Percentiles rank a stretch among this genome's conserved stretches.
Conservation (phyloP, 2,113 vertebrate species). For the Peromyscus leucopus region DNA sequence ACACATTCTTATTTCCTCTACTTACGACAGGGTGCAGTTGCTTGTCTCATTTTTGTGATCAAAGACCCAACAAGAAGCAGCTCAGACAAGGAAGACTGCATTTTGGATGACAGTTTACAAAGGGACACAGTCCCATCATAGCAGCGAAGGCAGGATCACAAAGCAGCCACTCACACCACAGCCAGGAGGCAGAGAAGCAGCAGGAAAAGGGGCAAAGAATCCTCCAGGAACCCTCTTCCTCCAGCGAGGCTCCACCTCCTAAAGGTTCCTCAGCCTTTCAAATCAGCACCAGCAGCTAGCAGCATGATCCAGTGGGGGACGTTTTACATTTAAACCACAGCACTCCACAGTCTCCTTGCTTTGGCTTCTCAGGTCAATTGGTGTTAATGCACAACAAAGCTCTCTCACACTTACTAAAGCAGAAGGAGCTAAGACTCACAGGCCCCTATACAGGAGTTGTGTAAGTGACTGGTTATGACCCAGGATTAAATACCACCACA, state of each 20-base stretch:
- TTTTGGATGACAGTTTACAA: neutral
- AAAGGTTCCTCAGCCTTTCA: neutral
- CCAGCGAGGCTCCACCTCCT: neutral
- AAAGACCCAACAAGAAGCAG: neutral
- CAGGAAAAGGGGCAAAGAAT: neutral
- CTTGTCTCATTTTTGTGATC: neutral
- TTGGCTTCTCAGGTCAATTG: neutral
- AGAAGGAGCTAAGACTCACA: neutral
- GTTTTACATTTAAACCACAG: neutral
- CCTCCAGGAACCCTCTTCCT: too few relatives aligned
- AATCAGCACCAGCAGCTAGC: neutral
- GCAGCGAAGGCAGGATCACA: neutral
- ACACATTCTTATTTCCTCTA: neutral
- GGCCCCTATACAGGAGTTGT: neutral
- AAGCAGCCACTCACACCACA: too few relatives aligned
- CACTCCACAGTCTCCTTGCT: neutral
- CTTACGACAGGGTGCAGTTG: neutral
- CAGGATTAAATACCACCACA: neutral
- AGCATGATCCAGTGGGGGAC: neutral
- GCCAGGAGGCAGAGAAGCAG: neutral
- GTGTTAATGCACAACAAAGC: neutral
- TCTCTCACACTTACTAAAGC: neutral
- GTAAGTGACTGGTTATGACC: neutral
- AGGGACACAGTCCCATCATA: neutral
- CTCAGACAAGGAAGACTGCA: neutral